phyloP scores from a whole-genome alignment of 2,797 vertebrate genomes.

The Eremophila alpestris region DNA sequence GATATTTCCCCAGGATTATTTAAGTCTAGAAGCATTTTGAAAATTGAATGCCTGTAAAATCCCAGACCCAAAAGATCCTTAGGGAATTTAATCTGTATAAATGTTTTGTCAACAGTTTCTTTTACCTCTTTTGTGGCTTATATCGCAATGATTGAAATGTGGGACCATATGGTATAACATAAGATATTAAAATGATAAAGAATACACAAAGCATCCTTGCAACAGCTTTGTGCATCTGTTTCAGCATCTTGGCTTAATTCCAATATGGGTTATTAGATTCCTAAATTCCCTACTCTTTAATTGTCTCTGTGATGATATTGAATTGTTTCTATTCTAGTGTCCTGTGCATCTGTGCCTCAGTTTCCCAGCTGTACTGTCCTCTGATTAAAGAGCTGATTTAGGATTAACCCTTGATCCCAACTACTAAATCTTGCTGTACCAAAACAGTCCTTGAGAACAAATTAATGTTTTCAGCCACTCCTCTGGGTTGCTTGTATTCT shows the following conservation, averaged over 20 bases:
- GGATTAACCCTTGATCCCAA: conserved; percentile 26
- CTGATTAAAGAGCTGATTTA: conserved; percentile 39
- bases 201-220: conserved; percentile 66
- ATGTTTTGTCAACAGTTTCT: conserved; percentile 57
- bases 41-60: conserved; percentile 48
- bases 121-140: conserved; percentile 63
- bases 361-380: conserved; percentile 50
- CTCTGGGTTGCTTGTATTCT: neutral
- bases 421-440: neutral
- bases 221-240: conserved; percentile 70
- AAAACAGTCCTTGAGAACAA: neutral
- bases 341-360: conserved; percentile 65
- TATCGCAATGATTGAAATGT: conserved; percentile 64
- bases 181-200: conserved; percentile 71
- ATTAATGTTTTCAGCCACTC: neutral
- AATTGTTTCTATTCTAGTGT: conserved; percentile 31
- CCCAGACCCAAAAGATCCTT: conserved; percentile 29
- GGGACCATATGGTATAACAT: conserved; percentile 65
- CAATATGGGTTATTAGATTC: conserved; percentile 58
- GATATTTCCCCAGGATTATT: conserved; percentile 69
- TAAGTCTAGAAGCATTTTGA: conserved; percentile 65
- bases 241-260: conserved; percentile 64
- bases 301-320: conserved; percentile 25
- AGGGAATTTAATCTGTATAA: conserved; percentile 60
- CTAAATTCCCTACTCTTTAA: conserved; percentile 68